Base-by-base conservation (phyloP, 2,888 invertebrate genomes). In the Noctua comes region DNA sequence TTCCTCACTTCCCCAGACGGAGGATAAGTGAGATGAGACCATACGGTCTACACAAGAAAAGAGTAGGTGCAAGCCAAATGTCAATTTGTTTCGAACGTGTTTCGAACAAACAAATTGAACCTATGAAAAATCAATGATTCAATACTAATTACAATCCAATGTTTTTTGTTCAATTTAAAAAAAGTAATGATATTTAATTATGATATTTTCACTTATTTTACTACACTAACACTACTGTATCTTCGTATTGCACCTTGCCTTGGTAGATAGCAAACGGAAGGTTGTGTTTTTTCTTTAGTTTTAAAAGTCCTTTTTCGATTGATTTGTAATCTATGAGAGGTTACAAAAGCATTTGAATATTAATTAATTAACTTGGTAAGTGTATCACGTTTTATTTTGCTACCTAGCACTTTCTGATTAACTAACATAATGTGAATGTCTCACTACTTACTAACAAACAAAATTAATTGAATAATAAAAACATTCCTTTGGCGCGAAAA, bases 351-450 rank as follows among this genome's bases (percentile, higher is more conserved):
- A 21, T 21, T 31, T 51, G 13, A 51, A 43, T 51, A 40, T 13
- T 5, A 51, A 66, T 43, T 21, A 59, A 46, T 27, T 36, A 21
- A 46, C 18, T 80, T 36, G 16, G 11, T 46, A 80, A 0, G 16
- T 31, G 0, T 8, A 46, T 7, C 80, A 77, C 80, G 76, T 54
- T 68, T 68, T n/a, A 21, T 51, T n/a, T 24, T 16, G 2, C 8
- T 48, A 31, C 1, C 0, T 10, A 11, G 11, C 27, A 80, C 24
- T 68, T 68, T 79, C 43, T 36, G 31, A 7, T 0, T 2, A 68
- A 43, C 21, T 69, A 43, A 48, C 16, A 18, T 18, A 36, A 36
- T n/a, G 31, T 24, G 43, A 79, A 43, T 79, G 51, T 21, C 11
- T 54, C 10, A 51, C 6, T 2, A 7, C 16, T 31, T 18, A n/a